Evolutionary conservation across 2,797 vertebrate genomes (phyloP), one percentile per base, ranked within the genome.

Genomic region (Bradypus variegatus): DNA sequence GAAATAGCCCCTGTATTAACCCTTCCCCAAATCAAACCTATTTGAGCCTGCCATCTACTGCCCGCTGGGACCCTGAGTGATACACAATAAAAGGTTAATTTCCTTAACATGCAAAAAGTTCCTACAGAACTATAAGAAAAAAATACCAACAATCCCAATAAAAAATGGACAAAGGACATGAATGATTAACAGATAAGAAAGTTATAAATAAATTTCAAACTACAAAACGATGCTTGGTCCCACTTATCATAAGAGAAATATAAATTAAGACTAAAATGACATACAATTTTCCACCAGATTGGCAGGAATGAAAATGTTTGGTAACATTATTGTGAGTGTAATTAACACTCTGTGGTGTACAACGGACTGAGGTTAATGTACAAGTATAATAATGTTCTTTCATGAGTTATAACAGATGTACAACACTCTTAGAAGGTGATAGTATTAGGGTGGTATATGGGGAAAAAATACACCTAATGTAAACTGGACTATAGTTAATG

Each of bases 201-300:
- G 78, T 73, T 69, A 76, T 50, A 90, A 92, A 55, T 81, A 48
- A 53, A 50, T 64, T 93, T 94, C 90, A 70, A 88, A 81, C 41
- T 65, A 87, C 72, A 83, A 88, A 92, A 55, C 87, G 72, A 83
- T 65, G 33, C 55, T 23, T 76, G 41, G 3, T 65, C 41, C 81
- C 41, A 81, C 41, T 25, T 36, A 36, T 45, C 55, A 77, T 75
- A 67, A 81, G 38, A 73, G 38, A 93, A 88, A 79, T 60, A 58
- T 36, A 90, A 29, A 50, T 81, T 76, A 85, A 82, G 75, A 33
- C 14, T 14, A 58, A 88, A 88, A 84, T 31, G 3, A 62, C 18
- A 41, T n/a, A 31, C 13, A 64, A 53, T 45, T 87, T 55, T 82
- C 76, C 25, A 48, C 65, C 62, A 76, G 6, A 72, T 18, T 2